Evolutionary conservation across 2,888 invertebrate species (phyloP).

Genomic region (Agonopterix arenella): DNA sequence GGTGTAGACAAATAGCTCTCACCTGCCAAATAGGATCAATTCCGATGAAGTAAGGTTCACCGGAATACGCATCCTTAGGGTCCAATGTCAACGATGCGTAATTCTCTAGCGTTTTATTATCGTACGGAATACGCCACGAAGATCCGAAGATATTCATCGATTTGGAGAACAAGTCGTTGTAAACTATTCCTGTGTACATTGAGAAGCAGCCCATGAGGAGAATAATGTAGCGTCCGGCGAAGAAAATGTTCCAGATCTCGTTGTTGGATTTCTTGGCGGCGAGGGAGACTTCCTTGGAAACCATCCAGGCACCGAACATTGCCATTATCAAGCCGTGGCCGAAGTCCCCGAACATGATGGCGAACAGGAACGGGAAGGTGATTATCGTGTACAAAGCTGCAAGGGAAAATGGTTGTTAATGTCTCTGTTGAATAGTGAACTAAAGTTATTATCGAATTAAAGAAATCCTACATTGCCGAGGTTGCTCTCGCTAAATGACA

Average conservation of each 20-base stretch:
- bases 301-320: conserved; percentile 88
- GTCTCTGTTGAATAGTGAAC: too few species aligned
- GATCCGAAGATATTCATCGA: conserved; percentile 96
- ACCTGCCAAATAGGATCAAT: conserved; percentile 88
- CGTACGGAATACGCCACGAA: conserved; percentile 83
- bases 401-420: conserved; percentile 20
- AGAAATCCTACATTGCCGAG: too few species aligned
- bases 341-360: conserved; percentile 97
- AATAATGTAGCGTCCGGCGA: conserved; percentile 98
- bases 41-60: conserved; percentile 91
- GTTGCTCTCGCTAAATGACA: too few species aligned
- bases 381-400: conserved; percentile 90
- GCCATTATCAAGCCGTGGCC: conserved; percentile 94
- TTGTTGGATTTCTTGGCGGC: conserved; percentile 81
- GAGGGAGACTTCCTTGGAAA: conserved; percentile 86
- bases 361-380: conserved; percentile 96
- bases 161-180: conserved; percentile 98
- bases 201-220: conserved; percentile 98
- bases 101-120: conserved; percentile 63
- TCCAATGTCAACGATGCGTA: conserved; percentile 78
- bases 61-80: conserved; percentile 77
- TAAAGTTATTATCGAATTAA: too few species aligned
- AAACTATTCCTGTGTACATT: conserved; percentile 97
- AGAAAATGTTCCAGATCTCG: conserved; percentile 99
- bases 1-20: too few species aligned